Percentiles rank a stretch among this genome's conserved stretches.
phyloP scores from a whole-genome alignment of 2,797 vertebrate species.

The Phaenicophaeus curvirostris region DNA sequence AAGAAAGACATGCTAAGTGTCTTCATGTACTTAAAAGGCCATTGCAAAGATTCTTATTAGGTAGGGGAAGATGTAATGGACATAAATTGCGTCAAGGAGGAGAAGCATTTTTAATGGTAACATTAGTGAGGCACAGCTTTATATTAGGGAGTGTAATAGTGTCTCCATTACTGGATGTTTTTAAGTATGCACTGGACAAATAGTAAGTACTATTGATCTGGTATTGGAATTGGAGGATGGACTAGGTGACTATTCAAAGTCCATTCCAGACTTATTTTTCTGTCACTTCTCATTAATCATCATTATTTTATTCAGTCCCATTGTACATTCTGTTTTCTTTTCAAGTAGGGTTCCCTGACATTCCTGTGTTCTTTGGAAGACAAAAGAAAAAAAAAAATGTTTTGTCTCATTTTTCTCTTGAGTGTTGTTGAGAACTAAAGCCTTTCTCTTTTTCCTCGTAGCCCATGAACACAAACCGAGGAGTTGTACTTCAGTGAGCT shows the following conservation, averaged over 20 bases:
- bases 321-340: constrained; percentile 14
- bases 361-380: neutral
- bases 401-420: neutral
- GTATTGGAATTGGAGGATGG: neutral
- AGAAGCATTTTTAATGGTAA: constrained; percentile 41
- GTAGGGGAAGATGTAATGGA: constrained; percentile 31
- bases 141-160: neutral
- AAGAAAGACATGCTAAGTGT: neutral
- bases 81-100: constrained; percentile 33
- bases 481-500: neutral
- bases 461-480: neutral
- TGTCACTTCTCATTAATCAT: neutral
- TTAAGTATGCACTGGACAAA: neutral
- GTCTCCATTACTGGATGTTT: constrained; percentile 24
- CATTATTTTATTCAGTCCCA: neutral
- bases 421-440: neutral
- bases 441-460: neutral
- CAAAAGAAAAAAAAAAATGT: neutral
- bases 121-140: constrained; percentile 43
- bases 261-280: constrained; percentile 13
- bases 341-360: neutral
- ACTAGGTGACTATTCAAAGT: constrained; percentile 12
- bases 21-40: neutral
- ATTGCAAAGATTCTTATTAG: neutral
- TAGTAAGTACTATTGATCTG: constrained; percentile 49